Evolutionary conservation across 2,888 invertebrate genomes (phyloP), one percentile per base, ranked within the genome.

Genomic region (Prosapia bicincta): DNA sequence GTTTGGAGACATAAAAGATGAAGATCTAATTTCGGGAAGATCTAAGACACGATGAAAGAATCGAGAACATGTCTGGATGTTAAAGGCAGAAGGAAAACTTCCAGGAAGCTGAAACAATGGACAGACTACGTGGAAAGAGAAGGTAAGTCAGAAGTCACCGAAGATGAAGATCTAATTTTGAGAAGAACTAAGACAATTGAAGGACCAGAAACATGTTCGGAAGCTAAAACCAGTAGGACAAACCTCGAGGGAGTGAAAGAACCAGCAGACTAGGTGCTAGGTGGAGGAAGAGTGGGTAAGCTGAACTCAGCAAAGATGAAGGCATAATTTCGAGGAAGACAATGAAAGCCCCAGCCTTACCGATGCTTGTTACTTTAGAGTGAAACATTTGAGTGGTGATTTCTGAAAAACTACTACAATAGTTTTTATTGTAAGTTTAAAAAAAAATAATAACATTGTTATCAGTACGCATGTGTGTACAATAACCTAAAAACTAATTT

Each of bases 1-100:
- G 26, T 68, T 10, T n/a, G 30, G 72, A 72, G 72, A 70, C n/a
- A 28, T 26, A 66, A 26, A 72, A 24, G 66, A 20, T n/a, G n/a
- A n/a, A n/a, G n/a, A n/a, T n/a, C n/a, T n/a, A n/a, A n/a, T n/a
- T n/a, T n/a, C n/a, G 32, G 54, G 26, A 43, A 28, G 30, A 26
- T 28, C 30, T 20, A 65, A 26, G 15, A 67, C 10, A 67, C 54
- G 72, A 28, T 15, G 24, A 65, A 71, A 71, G 30, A 26, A 25
- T 54, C 10, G 68, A 26, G 67, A 71, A 66, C 20, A 30, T 10
- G 26, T 20, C n/a, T 26, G 43, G 3, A 30, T 26, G 23, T 15
- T 20, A 72, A n/a, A 70, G 25, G 2, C 6, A 70, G 38, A 69
- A 15, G 25, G 69, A 24, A 69, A 73, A 69, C 26, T 20, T n/a